Conservation (phyloP, 92 coral and sea anemone genomes). For the Bergia puertoricense region DNA sequence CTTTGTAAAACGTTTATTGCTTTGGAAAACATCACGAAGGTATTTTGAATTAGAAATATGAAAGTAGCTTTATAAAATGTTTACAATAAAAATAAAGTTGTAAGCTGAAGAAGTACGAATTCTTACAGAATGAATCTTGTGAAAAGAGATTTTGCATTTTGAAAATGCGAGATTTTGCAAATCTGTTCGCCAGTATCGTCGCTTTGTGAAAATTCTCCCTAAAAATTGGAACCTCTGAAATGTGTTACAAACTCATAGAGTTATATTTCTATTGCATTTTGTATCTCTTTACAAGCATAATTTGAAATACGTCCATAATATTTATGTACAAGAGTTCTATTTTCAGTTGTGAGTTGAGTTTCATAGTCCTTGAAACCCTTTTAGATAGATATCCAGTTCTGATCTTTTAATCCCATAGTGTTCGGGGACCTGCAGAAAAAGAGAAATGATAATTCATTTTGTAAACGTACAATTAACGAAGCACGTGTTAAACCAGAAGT, state of each 20-base stretch:
- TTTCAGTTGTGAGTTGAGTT: slow-evolving; percentile 32
- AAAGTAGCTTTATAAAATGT: slow-evolving; percentile 20
- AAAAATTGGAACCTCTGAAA: slow-evolving; percentile 21
- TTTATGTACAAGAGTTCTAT: slow-evolving; percentile 37
- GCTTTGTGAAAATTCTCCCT: slow-evolving; percentile 5
- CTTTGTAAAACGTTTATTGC: slow-evolving; percentile 11
- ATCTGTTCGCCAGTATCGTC: neutral
- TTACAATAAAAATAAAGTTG: slow-evolving; percentile 1
- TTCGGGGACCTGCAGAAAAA: slow-evolving; percentile 67
- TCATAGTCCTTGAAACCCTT: slow-evolving; percentile 77
- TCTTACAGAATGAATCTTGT: neutral
- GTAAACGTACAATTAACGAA: slow-evolving; percentile 13
- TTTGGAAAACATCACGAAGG: slow-evolving; percentile 10
- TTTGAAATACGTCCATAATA: slow-evolving; percentile 39
- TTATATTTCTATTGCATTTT: slow-evolving; percentile 14
- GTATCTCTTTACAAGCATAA: slow-evolving; percentile 39
- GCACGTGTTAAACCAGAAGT: slow-evolving; percentile 28
- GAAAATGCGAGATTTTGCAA: slow-evolving; percentile 26
- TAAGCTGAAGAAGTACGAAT: neutral
- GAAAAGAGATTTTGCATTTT: slow-evolving; percentile 26
- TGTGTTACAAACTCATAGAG: slow-evolving; percentile 34
- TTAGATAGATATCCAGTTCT: slow-evolving; percentile 87
- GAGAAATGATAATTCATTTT: neutral
- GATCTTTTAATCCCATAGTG: slow-evolving; percentile 93
- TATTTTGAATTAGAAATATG: neutral